Base-by-base conservation (phyloP, 2,888 invertebrate genomes). In the Diarsia brunnea region DNA sequence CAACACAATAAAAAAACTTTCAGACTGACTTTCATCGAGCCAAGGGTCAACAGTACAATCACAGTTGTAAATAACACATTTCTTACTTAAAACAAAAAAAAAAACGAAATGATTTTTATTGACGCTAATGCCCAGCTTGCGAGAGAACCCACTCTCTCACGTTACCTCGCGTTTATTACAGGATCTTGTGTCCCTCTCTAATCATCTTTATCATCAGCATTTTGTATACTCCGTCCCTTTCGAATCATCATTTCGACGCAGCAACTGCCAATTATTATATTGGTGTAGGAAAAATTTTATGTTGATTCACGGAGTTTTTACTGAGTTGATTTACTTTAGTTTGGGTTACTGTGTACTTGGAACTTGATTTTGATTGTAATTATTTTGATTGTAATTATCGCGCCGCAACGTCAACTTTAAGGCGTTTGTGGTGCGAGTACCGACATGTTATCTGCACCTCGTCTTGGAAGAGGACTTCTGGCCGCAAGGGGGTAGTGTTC, bases 101-200 rank as follows among this genome's bases (percentile, higher is more conserved):
- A 88, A 84, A 85, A 71, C 76, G 69, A 87, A 88, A 85, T 80
- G 78, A 82, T 84, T 90, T 91, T 91, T 91, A 91, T 88, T 87
- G 85, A 89, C 85, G 72, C 81, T 91, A 91, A 91, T 91, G 84
- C 84, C 73, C 69, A 87, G 87, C 87, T 87, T 86, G 84, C 75
- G 80, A 87, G 72, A 78, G 85, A 81, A 65, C 78, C 74, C 81
- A 71, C 72, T 78, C 78, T 85, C 85, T 88, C 86, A 84, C 80
- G 79, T 86, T 85, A 82, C 78, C 60, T 70, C 81, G 82, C 78
- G 80, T 84, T 85, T 83, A 87, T 86, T 84, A 87, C 86, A 75
- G 61, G 45, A 81, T 84, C 82, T 68, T 64, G 21, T 75, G 63
- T 83, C 87, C 79, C 87, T 79, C 64, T 88, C 83, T 70, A 77